Evolutionary conservation across 2,113 vertebrate genomes (phyloP), one percentile per base, ranked within the genome.

Genomic region (Ceratotherium simum): DNA sequence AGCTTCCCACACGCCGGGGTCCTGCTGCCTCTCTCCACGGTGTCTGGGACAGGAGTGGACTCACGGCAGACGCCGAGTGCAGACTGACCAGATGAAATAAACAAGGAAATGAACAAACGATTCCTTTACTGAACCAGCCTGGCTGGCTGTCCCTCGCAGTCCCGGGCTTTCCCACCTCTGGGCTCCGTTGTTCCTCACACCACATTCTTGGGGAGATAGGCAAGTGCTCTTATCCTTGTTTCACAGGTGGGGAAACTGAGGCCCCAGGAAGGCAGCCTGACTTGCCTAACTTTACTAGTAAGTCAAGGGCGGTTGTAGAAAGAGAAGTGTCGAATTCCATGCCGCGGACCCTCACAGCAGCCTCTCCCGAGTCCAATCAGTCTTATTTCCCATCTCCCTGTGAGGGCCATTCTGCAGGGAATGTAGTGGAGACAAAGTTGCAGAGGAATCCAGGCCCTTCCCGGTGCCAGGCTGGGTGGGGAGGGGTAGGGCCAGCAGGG

Each of bases 31-130:
- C 25, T 27, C 27, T 2, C 70, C 23, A 25, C 7, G 2, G 73
- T 3, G 1, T 12, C 8, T 27, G 29, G 46, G 73, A 56, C 27
- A 54, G 82, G 17, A 56, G 29, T 7, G 13, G 27, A 36, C 33
- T 33, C 14, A 0, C 0, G 10, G 70, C 46, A 58, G 56, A 36
- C 2, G n/a, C 83, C 1, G 1, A 27, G 27, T 11, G 29, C 46
- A 14, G n/a, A 51, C 14, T 1, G 54, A 76, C 5, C 7, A 1
- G 25, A 7, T 13, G 65, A 65, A 33, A 81, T 12, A 14, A 65
- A 46, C 6, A 23, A 79, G 54, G 13, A 39, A 18, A 27, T 1
- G 10, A 56, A 23, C 85, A 31, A 54, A 36, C 17, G 54, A 8
- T 16, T n/a, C 60, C 23, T 9, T 48, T 3, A 2, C 78, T 4